Percentiles rank a stretch among this genome's conserved stretches.
Conservation (phyloP, 2,888 invertebrate species). For the Xestobium rufovillosum region DNA sequence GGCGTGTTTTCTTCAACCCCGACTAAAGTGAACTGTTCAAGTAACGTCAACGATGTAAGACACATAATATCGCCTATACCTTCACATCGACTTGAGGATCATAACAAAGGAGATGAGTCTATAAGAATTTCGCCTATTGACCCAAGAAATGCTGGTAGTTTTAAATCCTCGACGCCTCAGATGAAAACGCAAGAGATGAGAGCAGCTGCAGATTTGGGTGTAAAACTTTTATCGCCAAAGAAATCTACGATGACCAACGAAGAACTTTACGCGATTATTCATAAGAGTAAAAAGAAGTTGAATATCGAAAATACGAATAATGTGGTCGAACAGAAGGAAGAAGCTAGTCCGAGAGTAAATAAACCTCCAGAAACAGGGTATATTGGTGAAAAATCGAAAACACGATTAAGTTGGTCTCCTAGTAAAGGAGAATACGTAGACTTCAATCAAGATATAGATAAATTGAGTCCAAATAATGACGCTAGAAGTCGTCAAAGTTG, state of each 20-base stretch:
- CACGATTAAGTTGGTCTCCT: slow-evolving; percentile 60
- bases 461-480: slow-evolving; percentile 37
- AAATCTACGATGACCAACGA: slow-evolving; percentile 73
- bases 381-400: slow-evolving; percentile 47
- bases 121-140: slow-evolving; percentile 62
- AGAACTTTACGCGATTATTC: slow-evolving; percentile 68
- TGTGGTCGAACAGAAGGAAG: slow-evolving; percentile 8
- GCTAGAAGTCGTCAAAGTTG: slow-evolving; percentile 43
- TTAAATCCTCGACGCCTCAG: slow-evolving; percentile 64
- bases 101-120: slow-evolving; percentile 37
- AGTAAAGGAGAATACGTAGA: slow-evolving; percentile 40
- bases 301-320: slow-evolving; percentile 54
- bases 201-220: slow-evolving; percentile 46
- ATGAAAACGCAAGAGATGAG: slow-evolving; percentile 39
- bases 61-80: background rate
- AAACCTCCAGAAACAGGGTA: slow-evolving; percentile 56
- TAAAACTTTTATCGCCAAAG: slow-evolving; percentile 54
- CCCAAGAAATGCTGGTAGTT: slow-evolving; percentile 52
- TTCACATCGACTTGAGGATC: slow-evolving; percentile 9
- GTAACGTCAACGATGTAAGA: slow-evolving; percentile 3
- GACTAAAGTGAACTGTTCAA: background rate
- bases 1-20: too few relatives aligned
- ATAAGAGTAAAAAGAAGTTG: slow-evolving; percentile 67
- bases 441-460: slow-evolving; percentile 36
- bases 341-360: slow-evolving; percentile 31